These are phyloP conservation scores for Notechis scutatus DNA, from an alignment of 2,113 vertebrate species.

Conservation along the genomic window DNA sequence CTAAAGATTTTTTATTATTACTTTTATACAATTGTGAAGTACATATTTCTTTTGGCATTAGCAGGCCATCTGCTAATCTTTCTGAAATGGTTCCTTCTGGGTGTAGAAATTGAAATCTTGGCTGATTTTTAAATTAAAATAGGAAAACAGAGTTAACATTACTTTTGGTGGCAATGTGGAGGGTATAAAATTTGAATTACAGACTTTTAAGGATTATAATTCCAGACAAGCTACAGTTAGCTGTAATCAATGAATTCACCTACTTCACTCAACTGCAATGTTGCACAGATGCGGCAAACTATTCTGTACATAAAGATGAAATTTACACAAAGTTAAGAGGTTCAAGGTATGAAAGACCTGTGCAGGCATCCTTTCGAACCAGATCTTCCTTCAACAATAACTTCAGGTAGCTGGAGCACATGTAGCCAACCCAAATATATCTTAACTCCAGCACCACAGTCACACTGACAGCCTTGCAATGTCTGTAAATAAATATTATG, in stretches of 20 bases:
- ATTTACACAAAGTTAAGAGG: constrained; percentile 35
- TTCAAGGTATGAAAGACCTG: constrained; percentile 25
- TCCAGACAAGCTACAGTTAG: constrained; percentile 41
- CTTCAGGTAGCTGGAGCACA: constrained; percentile 32
- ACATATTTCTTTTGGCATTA: constrained; percentile 68
- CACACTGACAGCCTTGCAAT: neutral
- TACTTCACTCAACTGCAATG: constrained; percentile 55
- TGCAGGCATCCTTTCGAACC: constrained; percentile 3
- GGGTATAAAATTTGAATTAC: constrained; percentile 26
- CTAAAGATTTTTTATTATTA: constrained; percentile 73
- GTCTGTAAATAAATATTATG: neutral
- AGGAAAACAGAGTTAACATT: neutral
- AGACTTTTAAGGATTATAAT: constrained; percentile 50
- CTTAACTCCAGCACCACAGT: neutral
- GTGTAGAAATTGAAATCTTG: constrained; percentile 49
- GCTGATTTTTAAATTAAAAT: constrained; percentile 42
- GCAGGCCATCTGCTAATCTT: constrained; percentile 63
- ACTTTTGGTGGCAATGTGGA: constrained; percentile 20
- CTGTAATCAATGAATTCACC: constrained; percentile 53
- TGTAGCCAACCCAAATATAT: constrained; percentile 1
- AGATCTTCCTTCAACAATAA: neutral
- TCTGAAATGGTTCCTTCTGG: constrained; percentile 56
- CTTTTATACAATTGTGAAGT: constrained; percentile 75
- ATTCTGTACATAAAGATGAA: constrained; percentile 44
- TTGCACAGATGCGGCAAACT: constrained; percentile 47